These are phyloP conservation scores for Drosophila meridionalis DNA, from an alignment of 2,888 invertebrate species.

Conservation along the genomic window DNA sequence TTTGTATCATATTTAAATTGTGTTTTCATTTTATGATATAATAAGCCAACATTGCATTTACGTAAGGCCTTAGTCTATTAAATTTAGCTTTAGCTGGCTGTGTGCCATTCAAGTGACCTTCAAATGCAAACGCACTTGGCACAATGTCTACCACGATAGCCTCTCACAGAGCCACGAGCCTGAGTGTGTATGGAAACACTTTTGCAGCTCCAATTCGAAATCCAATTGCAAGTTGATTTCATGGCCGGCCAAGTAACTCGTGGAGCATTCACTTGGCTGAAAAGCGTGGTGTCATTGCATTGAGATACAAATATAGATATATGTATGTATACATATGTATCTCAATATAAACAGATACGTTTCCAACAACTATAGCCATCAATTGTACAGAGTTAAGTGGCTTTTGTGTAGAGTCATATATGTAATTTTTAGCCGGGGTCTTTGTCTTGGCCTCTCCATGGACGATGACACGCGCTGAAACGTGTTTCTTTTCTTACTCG, in stretches of 20 bases:
- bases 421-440: conserved; percentile 60
- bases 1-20: not conserved
- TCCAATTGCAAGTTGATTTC: conserved; percentile 73
- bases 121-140: conserved; percentile 55
- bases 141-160: conserved; percentile 27
- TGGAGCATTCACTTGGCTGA: conserved; percentile 69
- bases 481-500: conserved; percentile 60
- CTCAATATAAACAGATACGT: conserved; percentile 18
- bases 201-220: conserved; percentile 52
- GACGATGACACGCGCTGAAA: conserved; percentile 75
- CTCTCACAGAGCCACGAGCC: conserved; percentile 31
- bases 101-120: conserved; percentile 74
- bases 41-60: not conserved
- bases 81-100: conserved; percentile 24
- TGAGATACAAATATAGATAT: conserved; percentile 46
- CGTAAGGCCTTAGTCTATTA: not conserved
- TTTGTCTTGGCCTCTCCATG: conserved; percentile 71
- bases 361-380: conserved; percentile 46
- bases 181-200: conserved; percentile 28
- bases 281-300: conserved; percentile 71
- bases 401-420: conserved; percentile 69
- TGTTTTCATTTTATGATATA: not conserved
- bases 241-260: conserved; percentile 74
- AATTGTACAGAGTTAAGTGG: conserved; percentile 70
- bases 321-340: conserved; percentile 29